Base-by-base conservation (phyloP, 2,888 invertebrate genomes). In the Pammene aurita region DNA sequence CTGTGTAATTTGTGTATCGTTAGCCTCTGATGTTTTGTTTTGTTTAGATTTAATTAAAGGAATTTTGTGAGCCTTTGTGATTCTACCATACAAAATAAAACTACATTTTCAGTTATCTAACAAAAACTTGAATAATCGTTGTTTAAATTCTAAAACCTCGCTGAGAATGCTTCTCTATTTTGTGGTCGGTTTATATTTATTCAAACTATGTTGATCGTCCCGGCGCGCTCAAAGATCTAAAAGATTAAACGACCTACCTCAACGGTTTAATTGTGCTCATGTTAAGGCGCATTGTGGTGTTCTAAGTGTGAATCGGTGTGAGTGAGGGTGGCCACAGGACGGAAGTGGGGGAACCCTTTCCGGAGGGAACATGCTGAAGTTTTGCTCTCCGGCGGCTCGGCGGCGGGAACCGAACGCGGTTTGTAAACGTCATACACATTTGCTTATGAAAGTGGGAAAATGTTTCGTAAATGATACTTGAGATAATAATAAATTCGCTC, bases 321-420 rank as follows among this genome's bases (percentile, higher is more conserved):
- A 72, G 75, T 77, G 66, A 72, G 73, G 75, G 76, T 68, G 70
- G 73, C 73, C 72, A 74, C 71, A 79, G 71, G 76, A 71, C 77
- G 74, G 77, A 76, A 74, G 74, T 67, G 73, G 73, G 78, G 78
- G 71, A 78, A 80, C 74, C 77, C 41, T 50, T 62, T 74, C 78
- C 77, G 85, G 83, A 83, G 85, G 84, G 84, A 87, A 78, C 82
- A 94, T 94, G 94, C 86, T 94, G 85, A 94, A 94, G 92, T 94
- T 94, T 82, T 94, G 94, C 79, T 94, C 93, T 77, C 93, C 94
- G 78, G 92, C 92, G 77, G 89, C 93, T 73, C 89, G 90, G 81
- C 90, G 94, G 77, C 90, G 93, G 78, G 90, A 90, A 76, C 84
- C 90, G 77, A 93, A 85, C 87, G 89, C 89, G 91, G 90, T 90